These are phyloP conservation scores for Clarias platycephalus DNA, from an alignment of 2,797 vertebrate genomes.

Conservation along the genomic window DNA sequence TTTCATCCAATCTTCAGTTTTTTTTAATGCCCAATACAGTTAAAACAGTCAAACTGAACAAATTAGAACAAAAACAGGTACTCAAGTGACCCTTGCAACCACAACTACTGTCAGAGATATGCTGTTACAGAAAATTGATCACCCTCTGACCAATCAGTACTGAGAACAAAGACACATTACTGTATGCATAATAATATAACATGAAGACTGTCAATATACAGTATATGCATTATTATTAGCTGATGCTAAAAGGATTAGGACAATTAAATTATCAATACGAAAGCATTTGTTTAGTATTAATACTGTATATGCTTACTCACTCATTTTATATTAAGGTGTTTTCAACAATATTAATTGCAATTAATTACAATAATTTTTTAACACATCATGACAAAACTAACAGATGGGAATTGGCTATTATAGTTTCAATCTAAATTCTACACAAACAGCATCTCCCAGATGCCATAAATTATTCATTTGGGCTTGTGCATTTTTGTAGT, in stretches of 20 bases:
- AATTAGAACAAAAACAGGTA: not conserved
- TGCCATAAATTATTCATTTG: conserved; percentile 35
- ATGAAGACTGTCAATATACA: not conserved
- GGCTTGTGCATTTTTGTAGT: conserved; percentile 24
- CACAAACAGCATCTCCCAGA: conserved; percentile 3
- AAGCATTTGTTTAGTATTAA: not conserved
- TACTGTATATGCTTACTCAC: not conserved
- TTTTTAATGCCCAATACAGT: too few species aligned
- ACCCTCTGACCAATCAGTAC: not conserved
- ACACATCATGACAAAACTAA: not conserved
- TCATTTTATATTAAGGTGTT: not conserved
- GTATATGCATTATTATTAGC: not conserved
- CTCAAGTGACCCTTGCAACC: not conserved
- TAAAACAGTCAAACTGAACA: not conserved
- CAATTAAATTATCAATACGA: not conserved
- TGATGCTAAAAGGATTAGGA: not conserved
- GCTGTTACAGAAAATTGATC: not conserved
- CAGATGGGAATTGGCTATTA: not conserved
- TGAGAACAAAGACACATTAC: not conserved
- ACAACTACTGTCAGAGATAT: not conserved
- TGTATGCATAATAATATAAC: not conserved
- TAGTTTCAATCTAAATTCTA: conserved; percentile 25
- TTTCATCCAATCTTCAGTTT: too few species aligned
- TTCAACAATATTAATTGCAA: not conserved
- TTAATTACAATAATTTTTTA: not conserved